These are phyloP conservation scores for Ceyx cyanopectus DNA, from an alignment of 2,113 vertebrate genomes.

Conservation along the genomic window DNA sequence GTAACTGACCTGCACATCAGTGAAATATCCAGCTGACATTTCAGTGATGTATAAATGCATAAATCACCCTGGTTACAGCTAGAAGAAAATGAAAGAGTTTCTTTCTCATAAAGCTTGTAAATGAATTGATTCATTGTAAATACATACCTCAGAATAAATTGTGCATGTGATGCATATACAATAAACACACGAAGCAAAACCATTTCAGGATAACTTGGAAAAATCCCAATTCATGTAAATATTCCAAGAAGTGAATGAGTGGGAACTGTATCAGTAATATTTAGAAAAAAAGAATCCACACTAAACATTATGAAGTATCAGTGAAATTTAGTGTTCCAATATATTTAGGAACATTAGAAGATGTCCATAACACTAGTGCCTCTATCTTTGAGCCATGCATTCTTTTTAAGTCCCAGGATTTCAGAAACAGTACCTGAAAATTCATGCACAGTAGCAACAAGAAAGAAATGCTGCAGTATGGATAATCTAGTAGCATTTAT, in stretches of 20 bases:
- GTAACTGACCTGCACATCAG: background rate
- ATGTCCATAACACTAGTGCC: background rate
- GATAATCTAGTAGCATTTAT: background rate
- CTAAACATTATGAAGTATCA: background rate
- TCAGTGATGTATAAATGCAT: background rate
- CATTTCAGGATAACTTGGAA: background rate
- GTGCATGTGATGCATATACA: background rate
- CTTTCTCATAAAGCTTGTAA: background rate
- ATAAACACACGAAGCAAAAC: background rate
- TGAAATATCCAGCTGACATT: background rate
- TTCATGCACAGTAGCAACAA: background rate
- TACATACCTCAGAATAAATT: background rate
- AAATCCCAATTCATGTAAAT: background rate
- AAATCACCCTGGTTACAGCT: background rate
- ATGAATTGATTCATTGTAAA: background rate
- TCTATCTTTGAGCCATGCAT: fast-evolving
- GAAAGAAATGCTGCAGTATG: background rate
- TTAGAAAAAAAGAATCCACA: background rate
- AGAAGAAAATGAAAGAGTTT: background rate
- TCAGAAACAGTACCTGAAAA: background rate
- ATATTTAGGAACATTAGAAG: background rate
- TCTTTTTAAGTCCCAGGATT: background rate
- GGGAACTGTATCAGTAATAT: background rate
- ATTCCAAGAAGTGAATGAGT: background rate
- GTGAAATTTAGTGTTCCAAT: background rate